Base-by-base conservation (phyloP, 2,797 vertebrate genomes). In the Neosilurus mollespiculum region DNA sequence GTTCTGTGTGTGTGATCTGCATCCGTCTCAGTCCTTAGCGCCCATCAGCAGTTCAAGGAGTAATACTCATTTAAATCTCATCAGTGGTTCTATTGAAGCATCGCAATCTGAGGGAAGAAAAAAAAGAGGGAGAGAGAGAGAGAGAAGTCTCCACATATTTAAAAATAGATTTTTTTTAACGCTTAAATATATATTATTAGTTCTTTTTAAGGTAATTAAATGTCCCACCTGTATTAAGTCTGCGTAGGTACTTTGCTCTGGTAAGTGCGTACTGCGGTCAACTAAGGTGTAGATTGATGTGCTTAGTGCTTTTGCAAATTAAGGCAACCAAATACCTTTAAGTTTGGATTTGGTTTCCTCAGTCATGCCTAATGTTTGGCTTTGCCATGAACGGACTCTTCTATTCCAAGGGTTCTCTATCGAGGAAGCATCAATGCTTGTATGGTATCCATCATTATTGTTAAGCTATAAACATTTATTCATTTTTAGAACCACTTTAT, bases 1-100 rank as follows among this genome's bases (percentile, higher is more conserved):
- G 66, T 79, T 24, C 70, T 77, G 81, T 69, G 59, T 75, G 66
- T 84, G 80, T 85, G 86, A 86, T 88, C 78, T 70, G 81, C 79
- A 81, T 83, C 80, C 18, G 18, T 87, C 71, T 79, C 77, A 75
- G 37, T 84, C 65, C 84, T 84, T 66, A 77, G 78, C 34, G 53
- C 37, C 70, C 56, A 65, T 80, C 80, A 84, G 73, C 80, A 66
- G 61, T 79, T 69, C 54, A 58, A 86, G 75, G 81, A 85, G 51
- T 87, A 81, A 81, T 86, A 81, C 78, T 87, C 86, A 87, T 87
- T 87, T 86, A 88, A 88, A 87, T 86, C 84, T 86, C 86, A 87
- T 88, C 83, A 88, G 84, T 78, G 59, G 64, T 84, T 84, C 86
- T 84, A 64, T 81, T 87, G 84, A 88, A 85, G 84, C 86, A 70